phyloP scores from a whole-genome alignment of 2,888 invertebrate species.

The Polietes domitor region DNA sequence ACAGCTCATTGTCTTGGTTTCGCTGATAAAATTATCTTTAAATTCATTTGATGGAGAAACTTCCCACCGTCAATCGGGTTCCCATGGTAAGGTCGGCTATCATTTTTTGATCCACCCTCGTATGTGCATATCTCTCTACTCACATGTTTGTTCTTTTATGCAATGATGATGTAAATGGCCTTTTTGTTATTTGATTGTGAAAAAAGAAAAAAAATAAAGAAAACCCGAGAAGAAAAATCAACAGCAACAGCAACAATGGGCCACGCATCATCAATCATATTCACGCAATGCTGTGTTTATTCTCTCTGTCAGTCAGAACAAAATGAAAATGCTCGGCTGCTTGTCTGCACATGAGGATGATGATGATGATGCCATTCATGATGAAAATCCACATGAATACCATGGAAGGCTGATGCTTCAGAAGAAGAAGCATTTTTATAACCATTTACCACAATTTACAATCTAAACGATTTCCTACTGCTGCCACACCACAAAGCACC shows the following conservation, averaged over 20 bases:
- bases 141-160: neutral
- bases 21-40: too few species aligned
- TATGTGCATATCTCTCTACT: neutral
- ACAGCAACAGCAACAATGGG: slow-evolving; percentile 44
- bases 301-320: slow-evolving; percentile 8
- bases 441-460: slow-evolving; percentile 58
- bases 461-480: slow-evolving; percentile 45
- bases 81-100: too few species aligned
- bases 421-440: slow-evolving; percentile 42
- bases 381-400: neutral
- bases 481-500: slow-evolving; percentile 43
- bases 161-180: slow-evolving; percentile 53
- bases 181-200: slow-evolving; percentile 53
- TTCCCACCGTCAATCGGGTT: too few species aligned
- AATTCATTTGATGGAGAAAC: too few species aligned
- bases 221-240: slow-evolving; percentile 18
- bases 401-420: neutral
- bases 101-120: neutral
- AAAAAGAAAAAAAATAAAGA: neutral
- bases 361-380: neutral
- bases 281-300: slow-evolving; percentile 46
- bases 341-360: neutral
- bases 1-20: too few species aligned
- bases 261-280: slow-evolving; percentile 67
- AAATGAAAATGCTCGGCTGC: slow-evolving; percentile 3